phyloP scores from a whole-genome alignment of 2,113 vertebrate genomes.

The Bubo blakistoni region DNA sequence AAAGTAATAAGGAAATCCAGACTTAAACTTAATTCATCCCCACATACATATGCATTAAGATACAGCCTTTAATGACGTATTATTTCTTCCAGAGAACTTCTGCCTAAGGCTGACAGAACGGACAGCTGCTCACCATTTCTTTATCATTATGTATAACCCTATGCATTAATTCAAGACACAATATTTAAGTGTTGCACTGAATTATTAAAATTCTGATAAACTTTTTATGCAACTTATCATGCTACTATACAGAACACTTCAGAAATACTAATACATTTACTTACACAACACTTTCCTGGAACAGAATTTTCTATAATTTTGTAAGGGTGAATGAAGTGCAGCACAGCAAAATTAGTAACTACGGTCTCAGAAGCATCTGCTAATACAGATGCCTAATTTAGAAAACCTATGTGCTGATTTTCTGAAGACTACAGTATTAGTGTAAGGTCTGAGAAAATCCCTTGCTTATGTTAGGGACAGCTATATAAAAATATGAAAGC shows the following conservation, averaged over 20 bases:
- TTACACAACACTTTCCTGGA: not conserved
- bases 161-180: not conserved
- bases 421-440: not conserved
- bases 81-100: slow-evolving; percentile 13
- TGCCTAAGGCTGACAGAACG: not conserved
- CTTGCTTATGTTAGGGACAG: not conserved
- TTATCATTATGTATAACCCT: not conserved
- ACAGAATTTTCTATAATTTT: not conserved
- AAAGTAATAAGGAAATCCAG: slow-evolving; percentile 58
- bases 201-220: not conserved
- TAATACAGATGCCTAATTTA: slow-evolving; percentile 4
- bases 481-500: not conserved
- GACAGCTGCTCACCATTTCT: slow-evolving; percentile 36
- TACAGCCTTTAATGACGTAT: slow-evolving; percentile 41
- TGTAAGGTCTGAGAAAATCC: not conserved
- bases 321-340: not conserved
- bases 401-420: slow-evolving; percentile 1
- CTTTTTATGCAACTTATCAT: not conserved
- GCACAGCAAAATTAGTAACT: not conserved
- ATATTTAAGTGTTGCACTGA: not conserved
- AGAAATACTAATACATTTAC: not conserved
- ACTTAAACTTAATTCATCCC: slow-evolving; percentile 47
- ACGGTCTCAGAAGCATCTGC: not conserved
- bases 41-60: slow-evolving; percentile 37
- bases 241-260: not conserved